A percentile compares a stretch with the other conserved stretches of the same genome.
Conservation (phyloP, 2,888 invertebrate genomes). For the Rhingia campestris region DNA sequence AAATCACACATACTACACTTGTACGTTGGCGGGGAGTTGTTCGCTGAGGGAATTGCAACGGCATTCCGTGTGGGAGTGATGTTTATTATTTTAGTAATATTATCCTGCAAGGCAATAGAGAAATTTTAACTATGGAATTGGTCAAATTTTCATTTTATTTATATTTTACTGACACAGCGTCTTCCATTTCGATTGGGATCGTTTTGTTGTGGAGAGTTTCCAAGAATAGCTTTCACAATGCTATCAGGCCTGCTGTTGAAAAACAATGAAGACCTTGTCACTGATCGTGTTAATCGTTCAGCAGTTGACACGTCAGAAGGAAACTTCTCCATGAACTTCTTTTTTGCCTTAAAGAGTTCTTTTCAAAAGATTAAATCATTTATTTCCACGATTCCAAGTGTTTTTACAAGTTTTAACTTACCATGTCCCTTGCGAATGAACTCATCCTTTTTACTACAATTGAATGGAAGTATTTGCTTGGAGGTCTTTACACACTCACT, state of each 20-base stretch:
- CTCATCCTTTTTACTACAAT: constrained; percentile 90
- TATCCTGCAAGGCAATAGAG: constrained; percentile 74
- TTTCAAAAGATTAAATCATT: background rate
- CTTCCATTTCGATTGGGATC: constrained; percentile 65
- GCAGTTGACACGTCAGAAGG: constrained; percentile 90
- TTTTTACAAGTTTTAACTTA: constrained; percentile 81
- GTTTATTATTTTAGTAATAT: constrained; percentile 77
- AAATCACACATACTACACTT: constrained; percentile 87
- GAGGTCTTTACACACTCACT: constrained; percentile 91
- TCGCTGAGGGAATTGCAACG: constrained; percentile 25
- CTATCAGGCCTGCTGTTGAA: constrained; percentile 77
- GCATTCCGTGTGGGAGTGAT: constrained; percentile 73
- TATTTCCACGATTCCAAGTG: background rate
- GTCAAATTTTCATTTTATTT: background rate
- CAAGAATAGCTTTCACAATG: constrained; percentile 77
- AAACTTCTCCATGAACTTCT: constrained; percentile 90
- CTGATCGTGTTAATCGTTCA: constrained; percentile 87
- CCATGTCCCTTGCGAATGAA: constrained; percentile 92
- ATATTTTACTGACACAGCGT: constrained; percentile 70
- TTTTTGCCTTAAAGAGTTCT: constrained; percentile 82
- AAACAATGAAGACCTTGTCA: constrained; percentile 73
- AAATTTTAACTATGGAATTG: background rate
- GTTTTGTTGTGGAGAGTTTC: constrained; percentile 74
- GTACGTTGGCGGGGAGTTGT: constrained; percentile 82
- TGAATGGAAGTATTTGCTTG: constrained; percentile 89